phyloP scores from a whole-genome alignment of 2,797 vertebrate species.

The Petrocephalus schoutedeni region DNA sequence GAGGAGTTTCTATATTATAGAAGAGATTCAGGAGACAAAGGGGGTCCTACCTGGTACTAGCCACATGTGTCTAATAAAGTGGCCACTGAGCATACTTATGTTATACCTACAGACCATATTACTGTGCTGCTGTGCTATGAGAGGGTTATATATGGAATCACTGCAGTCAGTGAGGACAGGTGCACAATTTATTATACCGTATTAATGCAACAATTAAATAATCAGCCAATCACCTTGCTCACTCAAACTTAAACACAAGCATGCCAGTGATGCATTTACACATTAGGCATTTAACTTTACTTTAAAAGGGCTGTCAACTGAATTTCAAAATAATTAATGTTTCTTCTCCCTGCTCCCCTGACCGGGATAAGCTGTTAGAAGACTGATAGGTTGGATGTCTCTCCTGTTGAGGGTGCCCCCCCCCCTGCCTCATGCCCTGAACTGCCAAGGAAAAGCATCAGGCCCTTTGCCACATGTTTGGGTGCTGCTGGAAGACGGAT shows the following conservation, averaged over 20 bases:
- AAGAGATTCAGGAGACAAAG: background rate
- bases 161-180: background rate
- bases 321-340: background rate
- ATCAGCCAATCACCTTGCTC: background rate
- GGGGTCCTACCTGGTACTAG: background rate
- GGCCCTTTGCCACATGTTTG: background rate
- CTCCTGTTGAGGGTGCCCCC: background rate
- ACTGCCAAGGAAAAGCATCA: background rate
- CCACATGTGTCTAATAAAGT: background rate
- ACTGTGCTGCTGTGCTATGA: background rate
- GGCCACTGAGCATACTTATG: background rate
- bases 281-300: background rate
- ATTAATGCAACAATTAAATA: background rate
- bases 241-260: background rate
- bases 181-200: background rate
- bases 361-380: conserved; percentile 2
- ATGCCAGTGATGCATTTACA: background rate
- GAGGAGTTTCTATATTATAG: background rate
- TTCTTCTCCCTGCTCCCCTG: background rate
- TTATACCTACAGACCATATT: conserved; percentile 14
- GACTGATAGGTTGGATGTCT: background rate
- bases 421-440: background rate
- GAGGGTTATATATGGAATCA: background rate
- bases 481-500: background rate
- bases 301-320: background rate